A percentile compares a stretch with the other conserved stretches of the same genome.
Conservation (phyloP, 2,797 vertebrate genomes). For the Gephyroberyx darwinii region DNA sequence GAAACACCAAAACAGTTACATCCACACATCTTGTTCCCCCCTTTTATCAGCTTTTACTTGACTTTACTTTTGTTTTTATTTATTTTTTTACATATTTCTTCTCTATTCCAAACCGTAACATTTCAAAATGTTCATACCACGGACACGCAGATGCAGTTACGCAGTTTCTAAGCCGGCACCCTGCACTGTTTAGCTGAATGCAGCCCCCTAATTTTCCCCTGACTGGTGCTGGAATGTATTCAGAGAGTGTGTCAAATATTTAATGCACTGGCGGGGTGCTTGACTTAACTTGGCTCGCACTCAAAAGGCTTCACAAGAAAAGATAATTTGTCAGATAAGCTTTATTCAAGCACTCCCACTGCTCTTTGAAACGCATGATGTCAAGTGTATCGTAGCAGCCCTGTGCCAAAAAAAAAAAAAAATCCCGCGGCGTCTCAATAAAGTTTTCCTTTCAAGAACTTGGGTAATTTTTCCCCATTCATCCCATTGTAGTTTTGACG, state of each 20-base stretch:
- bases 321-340: constrained; percentile 53
- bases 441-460: background rate
- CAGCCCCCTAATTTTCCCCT: constrained; percentile 12
- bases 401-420: background rate
- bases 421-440: background rate
- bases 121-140: constrained; percentile 23
- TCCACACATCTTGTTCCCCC: background rate
- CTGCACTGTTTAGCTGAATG: constrained; percentile 24
- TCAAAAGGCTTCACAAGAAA: constrained; percentile 32
- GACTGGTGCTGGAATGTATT: constrained; percentile 24
- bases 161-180: constrained; percentile 27
- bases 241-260: constrained; percentile 42
- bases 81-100: constrained; percentile 5
- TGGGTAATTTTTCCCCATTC: background rate
- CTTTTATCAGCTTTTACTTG: background rate
- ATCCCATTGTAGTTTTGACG: background rate
- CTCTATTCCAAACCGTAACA: constrained; percentile 31
- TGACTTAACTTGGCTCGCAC: constrained; percentile 25
- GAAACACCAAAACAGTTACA: background rate
- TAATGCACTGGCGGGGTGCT: constrained; percentile 33
- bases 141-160: background rate
- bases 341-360: constrained; percentile 28
- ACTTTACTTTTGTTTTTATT: too few species aligned
- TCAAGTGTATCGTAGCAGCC: constrained; percentile 10
- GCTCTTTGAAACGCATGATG: constrained; percentile 32